Evolutionary conservation across 2,888 invertebrate genomes (phyloP).

Genomic region (Sarcophaga carnaria): DNA sequence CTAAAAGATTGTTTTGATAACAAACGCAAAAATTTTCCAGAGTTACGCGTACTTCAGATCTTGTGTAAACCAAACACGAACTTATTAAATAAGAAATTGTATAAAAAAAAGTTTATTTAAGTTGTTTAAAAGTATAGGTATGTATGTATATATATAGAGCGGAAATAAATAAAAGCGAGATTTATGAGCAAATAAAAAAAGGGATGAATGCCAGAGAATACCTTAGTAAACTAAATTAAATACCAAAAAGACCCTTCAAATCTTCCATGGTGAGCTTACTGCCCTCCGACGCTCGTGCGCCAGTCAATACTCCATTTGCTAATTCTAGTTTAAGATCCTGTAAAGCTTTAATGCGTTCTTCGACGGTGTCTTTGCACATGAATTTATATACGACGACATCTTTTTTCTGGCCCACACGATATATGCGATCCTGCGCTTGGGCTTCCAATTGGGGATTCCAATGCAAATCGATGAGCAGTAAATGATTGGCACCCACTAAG

Average conservation of each 20-base stretch:
- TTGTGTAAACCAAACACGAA: slow-evolving; percentile 9
- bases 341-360: slow-evolving; percentile 90
- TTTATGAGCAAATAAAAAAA: background rate
- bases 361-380: slow-evolving; percentile 92
- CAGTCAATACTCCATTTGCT: slow-evolving; percentile 90
- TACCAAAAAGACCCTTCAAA: slow-evolving; percentile 87
- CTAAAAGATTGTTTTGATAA: slow-evolving; percentile 39
- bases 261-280: slow-evolving; percentile 91
- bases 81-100: slow-evolving; percentile 14
- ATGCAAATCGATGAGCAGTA: slow-evolving; percentile 94
- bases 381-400: slow-evolving; percentile 92
- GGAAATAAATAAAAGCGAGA: background rate
- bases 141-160: slow-evolving; percentile 9
- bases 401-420: slow-evolving; percentile 93
- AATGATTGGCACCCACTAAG: slow-evolving; percentile 94
- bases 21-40: slow-evolving; percentile 14
- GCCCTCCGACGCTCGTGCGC: slow-evolving; percentile 84
- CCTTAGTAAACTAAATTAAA: slow-evolving; percentile 38
- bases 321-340: slow-evolving; percentile 91
- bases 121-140: slow-evolving; percentile 25
- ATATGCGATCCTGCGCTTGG: slow-evolving; percentile 97
- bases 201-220: background rate
- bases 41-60: background rate
- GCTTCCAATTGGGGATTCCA: slow-evolving; percentile 98
- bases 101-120: slow-evolving; percentile 50